Conservation (phyloP, 2,888 invertebrate species). For the Odontothrips loti region DNA sequence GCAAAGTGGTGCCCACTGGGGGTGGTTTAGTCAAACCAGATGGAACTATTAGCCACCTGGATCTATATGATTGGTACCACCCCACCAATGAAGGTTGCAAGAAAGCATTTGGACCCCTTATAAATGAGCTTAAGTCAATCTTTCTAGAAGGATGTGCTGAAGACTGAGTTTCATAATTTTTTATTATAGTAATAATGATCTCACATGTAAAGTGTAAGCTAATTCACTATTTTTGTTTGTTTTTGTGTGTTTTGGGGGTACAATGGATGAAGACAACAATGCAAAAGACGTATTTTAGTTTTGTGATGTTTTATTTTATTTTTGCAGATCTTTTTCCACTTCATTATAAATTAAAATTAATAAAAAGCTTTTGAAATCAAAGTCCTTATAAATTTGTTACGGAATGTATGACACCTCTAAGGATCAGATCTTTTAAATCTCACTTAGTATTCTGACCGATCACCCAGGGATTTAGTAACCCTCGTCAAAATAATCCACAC, state of each 20-base stretch:
- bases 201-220: too few species aligned
- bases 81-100: constrained; percentile 80
- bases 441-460: too few species aligned
- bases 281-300: background rate
- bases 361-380: too few species aligned
- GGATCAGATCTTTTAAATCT: too few species aligned
- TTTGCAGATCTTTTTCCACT: too few species aligned
- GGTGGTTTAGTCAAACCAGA: constrained; percentile 72
- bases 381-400: too few species aligned
- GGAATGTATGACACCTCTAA: too few species aligned
- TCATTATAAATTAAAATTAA: too few species aligned
- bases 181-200: too few species aligned
- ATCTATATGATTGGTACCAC: constrained; percentile 89
- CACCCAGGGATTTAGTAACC: background rate
- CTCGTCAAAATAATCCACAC: constrained; percentile 76
- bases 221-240: background rate
- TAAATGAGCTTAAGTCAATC: constrained; percentile 72
- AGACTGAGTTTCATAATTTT: constrained; percentile 44
- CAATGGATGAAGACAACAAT: background rate
- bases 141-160: constrained; percentile 70
- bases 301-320: too few species aligned
- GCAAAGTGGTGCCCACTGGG: constrained; percentile 74
- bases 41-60: constrained; percentile 79
- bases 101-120: constrained; percentile 80
- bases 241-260: background rate